A percentile compares a stretch with the other conserved stretches of the same genome.
Conservation (phyloP, 2,888 invertebrate species). For the Buathra laborator region DNA sequence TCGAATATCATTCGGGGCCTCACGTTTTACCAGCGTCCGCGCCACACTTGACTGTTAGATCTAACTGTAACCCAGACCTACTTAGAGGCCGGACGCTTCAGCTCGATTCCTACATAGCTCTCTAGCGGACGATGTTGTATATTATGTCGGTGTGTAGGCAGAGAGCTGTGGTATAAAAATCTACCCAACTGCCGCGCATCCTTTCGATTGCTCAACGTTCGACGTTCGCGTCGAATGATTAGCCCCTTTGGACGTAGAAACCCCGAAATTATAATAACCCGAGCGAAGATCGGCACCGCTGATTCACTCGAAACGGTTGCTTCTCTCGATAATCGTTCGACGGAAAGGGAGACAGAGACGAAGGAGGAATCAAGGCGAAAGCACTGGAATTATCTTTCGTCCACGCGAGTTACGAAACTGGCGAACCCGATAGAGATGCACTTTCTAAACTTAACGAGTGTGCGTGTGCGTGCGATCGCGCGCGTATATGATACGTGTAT, state of each 20-base stretch:
- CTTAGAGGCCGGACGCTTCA: constrained; percentile 72
- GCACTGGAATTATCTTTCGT: constrained; percentile 5
- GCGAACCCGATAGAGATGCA: constrained; percentile 53
- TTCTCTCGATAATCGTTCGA: constrained; percentile 49
- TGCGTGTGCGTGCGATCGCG: background rate
- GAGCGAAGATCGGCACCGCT: constrained; percentile 30
- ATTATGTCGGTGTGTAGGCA: background rate
- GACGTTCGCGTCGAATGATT: constrained; percentile 55
- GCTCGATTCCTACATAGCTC: constrained; percentile 55
- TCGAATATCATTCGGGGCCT: constrained; percentile 51
- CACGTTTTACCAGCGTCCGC: constrained; percentile 42
- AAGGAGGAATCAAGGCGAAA: constrained; percentile 20
- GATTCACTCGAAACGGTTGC: constrained; percentile 39
- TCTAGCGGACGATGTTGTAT: constrained; percentile 19
- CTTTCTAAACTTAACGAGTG: constrained; percentile 54
- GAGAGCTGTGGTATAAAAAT: background rate
- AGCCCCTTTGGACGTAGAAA: constrained; percentile 44
- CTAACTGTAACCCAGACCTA: constrained; percentile 85
- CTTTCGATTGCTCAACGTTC: constrained; percentile 51
- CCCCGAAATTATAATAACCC: constrained; percentile 56
- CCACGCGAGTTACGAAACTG: constrained; percentile 22
- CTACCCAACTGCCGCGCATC: constrained; percentile 13
- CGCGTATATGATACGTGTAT: background rate
- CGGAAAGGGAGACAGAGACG: constrained; percentile 13
- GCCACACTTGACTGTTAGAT: constrained; percentile 79